Evolutionary conservation across 2,113 vertebrate species (phyloP).

Genomic region (Phylloscopus whistleri): DNA sequence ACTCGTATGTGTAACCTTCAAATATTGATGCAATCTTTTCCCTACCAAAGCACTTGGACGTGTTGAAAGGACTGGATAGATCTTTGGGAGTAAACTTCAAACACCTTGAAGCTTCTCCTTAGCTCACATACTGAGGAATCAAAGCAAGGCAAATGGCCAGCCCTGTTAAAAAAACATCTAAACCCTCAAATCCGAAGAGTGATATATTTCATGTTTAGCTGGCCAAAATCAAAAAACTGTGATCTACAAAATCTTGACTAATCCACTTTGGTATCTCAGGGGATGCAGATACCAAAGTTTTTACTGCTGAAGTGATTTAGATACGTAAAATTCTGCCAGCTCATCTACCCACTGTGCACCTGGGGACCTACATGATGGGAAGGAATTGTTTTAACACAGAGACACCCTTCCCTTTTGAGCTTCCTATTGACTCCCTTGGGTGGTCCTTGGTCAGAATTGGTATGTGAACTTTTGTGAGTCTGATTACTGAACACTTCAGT

Average conservation of each 20-base stretch:
- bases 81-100: background rate
- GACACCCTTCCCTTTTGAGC: background rate
- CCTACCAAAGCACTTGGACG: background rate
- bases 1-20: background rate
- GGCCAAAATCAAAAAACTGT: background rate
- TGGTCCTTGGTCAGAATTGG: background rate
- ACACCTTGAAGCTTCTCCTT: background rate
- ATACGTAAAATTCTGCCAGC: background rate
- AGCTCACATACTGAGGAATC: background rate
- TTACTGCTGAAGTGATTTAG: background rate
- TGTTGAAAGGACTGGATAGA: background rate
- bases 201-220: background rate
- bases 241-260: background rate
- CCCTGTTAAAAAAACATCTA: background rate
- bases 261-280: background rate
- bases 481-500: background rate
- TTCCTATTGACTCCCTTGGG: background rate
- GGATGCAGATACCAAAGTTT: background rate
- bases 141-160: background rate
- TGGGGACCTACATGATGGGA: background rate
- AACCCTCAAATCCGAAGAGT: background rate
- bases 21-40: background rate
- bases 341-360: background rate
- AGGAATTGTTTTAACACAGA: background rate
- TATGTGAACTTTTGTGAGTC: background rate